These are phyloP conservation scores for Callyntrura sp. DNA, from an alignment of 2,888 invertebrate genomes.

Conservation along the genomic window DNA sequence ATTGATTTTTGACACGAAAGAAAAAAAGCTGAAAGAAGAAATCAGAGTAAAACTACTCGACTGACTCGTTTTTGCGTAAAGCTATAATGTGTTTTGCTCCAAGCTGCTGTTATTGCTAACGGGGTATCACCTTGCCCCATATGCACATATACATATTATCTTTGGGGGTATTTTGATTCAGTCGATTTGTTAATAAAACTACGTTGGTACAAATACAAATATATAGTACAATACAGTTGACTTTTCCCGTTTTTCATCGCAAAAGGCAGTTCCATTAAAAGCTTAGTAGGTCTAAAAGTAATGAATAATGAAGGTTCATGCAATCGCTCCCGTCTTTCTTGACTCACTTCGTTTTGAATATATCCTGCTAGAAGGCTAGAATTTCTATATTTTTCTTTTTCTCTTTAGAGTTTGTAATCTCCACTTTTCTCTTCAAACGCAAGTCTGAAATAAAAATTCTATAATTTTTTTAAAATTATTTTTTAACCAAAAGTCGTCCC, in stretches of 20 bases:
- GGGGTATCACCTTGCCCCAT: neutral
- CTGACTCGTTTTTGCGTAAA: neutral
- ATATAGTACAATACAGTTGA: no score
- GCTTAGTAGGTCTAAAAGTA: neutral
- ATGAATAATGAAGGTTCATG: slow-evolving; percentile 27
- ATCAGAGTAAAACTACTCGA: neutral
- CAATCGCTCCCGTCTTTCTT: neutral
- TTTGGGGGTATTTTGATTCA: neutral
- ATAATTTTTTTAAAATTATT: no score
- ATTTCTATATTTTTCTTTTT: neutral
- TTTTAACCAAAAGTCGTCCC: no score
- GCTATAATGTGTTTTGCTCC: neutral
- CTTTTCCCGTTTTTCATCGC: neutral
- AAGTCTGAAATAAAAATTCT: no score
- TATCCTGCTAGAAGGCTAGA: neutral
- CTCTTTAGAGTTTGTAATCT: no score
- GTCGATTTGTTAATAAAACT: neutral
- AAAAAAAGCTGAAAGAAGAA: slow-evolving; percentile 19
- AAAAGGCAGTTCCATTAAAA: slow-evolving; percentile 7
- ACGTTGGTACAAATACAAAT: neutral
- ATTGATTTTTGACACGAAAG: slow-evolving; percentile 42
- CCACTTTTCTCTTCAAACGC: no score
- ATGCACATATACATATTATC: neutral
- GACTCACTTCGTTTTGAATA: no score
- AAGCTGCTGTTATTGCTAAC: neutral